Evolutionary conservation across 2,888 invertebrate genomes (phyloP), one percentile per base, ranked within the genome.

Genomic region (Drosophila mayaguana): DNA sequence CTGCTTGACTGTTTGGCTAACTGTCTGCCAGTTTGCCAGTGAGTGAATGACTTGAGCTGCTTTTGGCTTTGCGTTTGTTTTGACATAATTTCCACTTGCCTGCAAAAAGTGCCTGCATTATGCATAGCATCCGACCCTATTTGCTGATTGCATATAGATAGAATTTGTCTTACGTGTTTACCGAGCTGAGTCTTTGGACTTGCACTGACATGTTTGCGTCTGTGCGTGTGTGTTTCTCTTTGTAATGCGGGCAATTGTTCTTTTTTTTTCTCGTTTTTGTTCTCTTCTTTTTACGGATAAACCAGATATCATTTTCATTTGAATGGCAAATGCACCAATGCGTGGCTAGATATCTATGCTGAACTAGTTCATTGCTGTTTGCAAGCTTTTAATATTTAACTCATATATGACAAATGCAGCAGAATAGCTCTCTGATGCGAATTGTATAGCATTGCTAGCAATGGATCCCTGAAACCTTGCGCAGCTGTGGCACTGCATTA

Each of bases 121-220:
- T 75, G 68, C 50, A 67, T 67, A 43, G 60, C 57, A 71, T 50
- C 45, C 50, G 51, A 54, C 66, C 86, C 77, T 86, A 86, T 86
- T 86, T 88, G 81, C 83, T 76, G 88, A 86, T 86, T 86, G 86
- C 89, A 88, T 86, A 86, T 86, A 88, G 86, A 88, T 88, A 75
- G 87, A 54, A 80, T 83, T 77, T 80, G 73, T 61, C 51, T 73
- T 67, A 63, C 70, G 63, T 77, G 75, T 81, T 86, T 83, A 72
- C 83, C 34, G 46, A 66, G 48, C 48, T 36, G 36, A 66, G 50
- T 65, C 55, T 63, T 45, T 57, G 48, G 48, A 50, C 48, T 18
- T n/a, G 28, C 48, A 32, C 28, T 48, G 22, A 42, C 22, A 8
- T 54, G 38, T 12, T 14, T 53, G 22, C 32, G 32, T 22, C 22